Base-by-base conservation (phyloP, 2,888 invertebrate genomes). In the Amiota mariae region DNA sequence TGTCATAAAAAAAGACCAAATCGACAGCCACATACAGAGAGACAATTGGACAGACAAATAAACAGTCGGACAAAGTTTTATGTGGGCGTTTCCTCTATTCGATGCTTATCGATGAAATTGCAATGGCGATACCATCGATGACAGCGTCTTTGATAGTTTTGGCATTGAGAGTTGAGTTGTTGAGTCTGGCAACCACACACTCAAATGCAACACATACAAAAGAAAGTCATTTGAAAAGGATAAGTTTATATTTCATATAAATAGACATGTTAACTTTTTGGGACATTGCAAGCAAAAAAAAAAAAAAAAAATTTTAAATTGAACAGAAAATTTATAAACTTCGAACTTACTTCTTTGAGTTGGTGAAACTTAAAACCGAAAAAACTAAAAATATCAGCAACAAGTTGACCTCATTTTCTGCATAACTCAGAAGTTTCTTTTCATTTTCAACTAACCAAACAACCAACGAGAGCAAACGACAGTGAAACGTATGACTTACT, bases 61-160 rank as follows among this genome's bases (percentile, higher is more conserved):
- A 46, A 49, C 70, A 70, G 49, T 12, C 11, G 54, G 51, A 24
- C 15, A 13, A 49, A 15, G 56, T 36, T 54, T 54, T 68, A 36
- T 54, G 68, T 54, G 49, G 59, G 64, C 72, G 49, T 56, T 36
- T 36, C 36, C 36, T 36, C 66, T 36, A 15, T 66, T 56, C 13
- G 66, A 66, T 66, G 47, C 15, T 66, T 66, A 66, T 49, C 66
- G 66, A 66, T 49, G 20, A 66, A 15, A 10, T 51, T 63, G 47
- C 59, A 11, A n/a, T 13, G 70, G 46, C 24, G 61, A 24, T 63
- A 46, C 15, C 46, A 11, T 12, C 46, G 20, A 13, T 46, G 70
- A 63, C 71, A 70, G 72, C 54, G 72, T 73, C 73, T 72, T 73
- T 76, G 75, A 76, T 72, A 73, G 72, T 76, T 76, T 36, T 76